phyloP scores from a whole-genome alignment of 1,140 invertebrate genomes.

The Leptinotarsa texana region DNA sequence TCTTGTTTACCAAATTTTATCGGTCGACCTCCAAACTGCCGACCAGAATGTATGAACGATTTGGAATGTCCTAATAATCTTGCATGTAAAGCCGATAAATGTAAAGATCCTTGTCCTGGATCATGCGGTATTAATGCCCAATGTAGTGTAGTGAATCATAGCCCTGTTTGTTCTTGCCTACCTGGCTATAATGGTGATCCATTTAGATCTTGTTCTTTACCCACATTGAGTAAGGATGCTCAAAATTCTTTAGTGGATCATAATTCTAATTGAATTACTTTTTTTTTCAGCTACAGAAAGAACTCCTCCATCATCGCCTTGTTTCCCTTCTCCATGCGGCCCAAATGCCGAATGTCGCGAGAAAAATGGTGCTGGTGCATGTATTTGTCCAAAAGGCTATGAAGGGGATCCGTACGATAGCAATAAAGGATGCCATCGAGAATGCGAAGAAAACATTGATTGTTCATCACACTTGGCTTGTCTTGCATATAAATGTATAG shows the following conservation, averaged over 20 bases:
- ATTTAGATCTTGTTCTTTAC: constrained; percentile 62
- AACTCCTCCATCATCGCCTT: constrained; percentile 58
- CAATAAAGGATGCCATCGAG: constrained; percentile 68
- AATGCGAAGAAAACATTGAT: constrained; percentile 76
- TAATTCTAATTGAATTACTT: not conserved
- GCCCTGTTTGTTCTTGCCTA: constrained; percentile 70
- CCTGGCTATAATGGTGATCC: constrained; percentile 80
- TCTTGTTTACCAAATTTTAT: constrained; percentile 75
- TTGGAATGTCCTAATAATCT: constrained; percentile 74
- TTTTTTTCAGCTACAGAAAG: constrained; percentile 51
- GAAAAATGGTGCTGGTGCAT: constrained; percentile 75
- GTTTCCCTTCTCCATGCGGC: constrained; percentile 78
- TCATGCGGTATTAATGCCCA: constrained; percentile 74
- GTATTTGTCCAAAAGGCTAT: constrained; percentile 72
- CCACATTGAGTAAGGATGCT: constrained; percentile 56
- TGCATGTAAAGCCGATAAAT: constrained; percentile 78
- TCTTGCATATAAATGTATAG: constrained; percentile 74
- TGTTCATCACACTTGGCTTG: constrained; percentile 71
- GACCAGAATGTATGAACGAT: constrained; percentile 76
- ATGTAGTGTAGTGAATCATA: constrained; percentile 78
- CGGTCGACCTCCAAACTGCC: constrained; percentile 76
- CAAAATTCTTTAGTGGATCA: not conserved
- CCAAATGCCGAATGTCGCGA: constrained; percentile 79
- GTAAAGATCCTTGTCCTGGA: constrained; percentile 78
- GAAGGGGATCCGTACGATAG: constrained; percentile 76